Evolutionary conservation across 2,888 invertebrate genomes (phyloP).

Genomic region (Tenthredo amoena): DNA sequence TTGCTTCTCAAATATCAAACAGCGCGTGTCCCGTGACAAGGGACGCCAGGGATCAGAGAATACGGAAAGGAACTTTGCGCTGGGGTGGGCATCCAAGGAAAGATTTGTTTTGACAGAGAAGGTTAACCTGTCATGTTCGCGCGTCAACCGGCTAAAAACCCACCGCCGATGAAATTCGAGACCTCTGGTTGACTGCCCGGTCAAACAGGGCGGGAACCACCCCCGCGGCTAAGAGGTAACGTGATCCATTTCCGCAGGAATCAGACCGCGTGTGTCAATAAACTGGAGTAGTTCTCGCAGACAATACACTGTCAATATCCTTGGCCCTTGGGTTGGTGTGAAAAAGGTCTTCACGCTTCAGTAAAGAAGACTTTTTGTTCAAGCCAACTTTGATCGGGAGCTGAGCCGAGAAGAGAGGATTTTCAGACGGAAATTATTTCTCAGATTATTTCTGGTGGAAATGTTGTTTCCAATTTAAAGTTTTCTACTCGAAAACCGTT

Average conservation of each 20-base stretch:
- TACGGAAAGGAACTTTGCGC: background rate
- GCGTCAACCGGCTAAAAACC: conserved; percentile 13
- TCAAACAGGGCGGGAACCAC: conserved; percentile 40
- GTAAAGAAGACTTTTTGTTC: background rate
- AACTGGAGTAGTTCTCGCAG: conserved; percentile 42
- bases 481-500: background rate
- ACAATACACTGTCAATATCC: conserved; percentile 45
- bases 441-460: background rate
- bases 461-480: background rate
- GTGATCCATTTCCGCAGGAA: conserved; percentile 52
- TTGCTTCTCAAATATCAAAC: conserved; percentile 32
- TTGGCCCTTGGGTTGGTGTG: conserved; percentile 4
- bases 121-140: conserved; percentile 51
- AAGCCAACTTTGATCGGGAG: background rate
- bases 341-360: conserved; percentile 32
- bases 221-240: conserved; percentile 47
- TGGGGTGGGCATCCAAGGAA: background rate
- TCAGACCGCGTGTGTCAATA: conserved; percentile 49
- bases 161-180: conserved; percentile 39
- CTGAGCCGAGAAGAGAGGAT: background rate
- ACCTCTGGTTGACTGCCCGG: conserved; percentile 39
- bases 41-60: background rate
- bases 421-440: background rate
- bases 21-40: background rate
- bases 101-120: conserved; percentile 47